A percentile compares a stretch with the other conserved stretches of the same genome.
These are phyloP conservation scores for Rhabdornis inornatus DNA, from an alignment of 2,113 vertebrate species.

Conservation along the genomic window DNA sequence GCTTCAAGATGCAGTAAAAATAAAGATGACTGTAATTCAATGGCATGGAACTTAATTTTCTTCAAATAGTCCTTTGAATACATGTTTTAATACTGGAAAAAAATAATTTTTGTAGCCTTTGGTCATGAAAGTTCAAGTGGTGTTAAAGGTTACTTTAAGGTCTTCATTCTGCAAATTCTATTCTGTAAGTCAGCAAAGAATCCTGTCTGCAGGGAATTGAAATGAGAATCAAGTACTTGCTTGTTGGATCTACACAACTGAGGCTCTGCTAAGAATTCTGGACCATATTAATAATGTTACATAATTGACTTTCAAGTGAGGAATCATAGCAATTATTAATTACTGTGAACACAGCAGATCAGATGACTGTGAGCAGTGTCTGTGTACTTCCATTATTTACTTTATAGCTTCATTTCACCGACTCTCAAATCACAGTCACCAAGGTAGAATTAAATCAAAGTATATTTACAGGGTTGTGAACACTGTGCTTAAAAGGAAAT, in stretches of 20 bases:
- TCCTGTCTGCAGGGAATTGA: neutral
- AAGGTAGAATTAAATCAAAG: neutral
- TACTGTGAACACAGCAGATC: neutral
- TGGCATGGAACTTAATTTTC: slow-evolving; percentile 5
- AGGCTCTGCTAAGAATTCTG: neutral
- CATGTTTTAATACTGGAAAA: neutral
- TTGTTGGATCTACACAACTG: neutral
- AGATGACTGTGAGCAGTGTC: neutral
- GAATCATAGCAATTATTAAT: slow-evolving; percentile 9
- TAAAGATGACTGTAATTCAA: neutral
- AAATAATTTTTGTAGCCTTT: neutral
- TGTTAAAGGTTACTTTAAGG: slow-evolving; percentile 27
- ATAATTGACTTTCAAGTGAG: neutral
- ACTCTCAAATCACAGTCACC: neutral
- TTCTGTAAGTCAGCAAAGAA: neutral
- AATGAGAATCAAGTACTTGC: neutral
- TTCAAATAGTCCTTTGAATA: neutral
- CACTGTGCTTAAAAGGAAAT: neutral
- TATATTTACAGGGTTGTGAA: neutral
- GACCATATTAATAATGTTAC: neutral
- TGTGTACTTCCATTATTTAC: neutral
- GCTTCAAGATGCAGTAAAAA: slow-evolving; percentile 12
- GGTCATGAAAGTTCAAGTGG: neutral
- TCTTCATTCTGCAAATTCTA: neutral
- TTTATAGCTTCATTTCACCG: slow-evolving; percentile 11